These are phyloP conservation scores for Pantelozetes paolii DNA, from an alignment of 2,888 invertebrate genomes.

Conservation along the genomic window DNA sequence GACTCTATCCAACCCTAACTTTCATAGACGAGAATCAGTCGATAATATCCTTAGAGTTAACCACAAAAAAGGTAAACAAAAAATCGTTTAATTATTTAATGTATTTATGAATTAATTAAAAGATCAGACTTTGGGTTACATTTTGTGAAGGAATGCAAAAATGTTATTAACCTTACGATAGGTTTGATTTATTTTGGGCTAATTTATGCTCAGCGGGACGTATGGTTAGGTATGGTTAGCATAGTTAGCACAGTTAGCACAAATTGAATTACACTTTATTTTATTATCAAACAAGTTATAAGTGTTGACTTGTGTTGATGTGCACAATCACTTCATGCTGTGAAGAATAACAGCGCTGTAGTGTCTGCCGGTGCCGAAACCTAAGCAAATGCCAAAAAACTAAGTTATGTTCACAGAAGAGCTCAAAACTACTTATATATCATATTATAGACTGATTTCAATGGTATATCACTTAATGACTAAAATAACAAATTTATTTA, in stretches of 20 bases:
- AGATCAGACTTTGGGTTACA: background rate
- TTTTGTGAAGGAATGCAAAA: background rate
- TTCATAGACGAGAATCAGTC: constrained; percentile 34
- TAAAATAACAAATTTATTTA: background rate
- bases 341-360: background rate
- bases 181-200: constrained; percentile 33
- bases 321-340: constrained; percentile 13
- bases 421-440: background rate
- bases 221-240: constrained; percentile 1
- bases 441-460: background rate
- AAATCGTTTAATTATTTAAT: background rate
- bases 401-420: background rate
- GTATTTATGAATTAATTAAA: background rate
- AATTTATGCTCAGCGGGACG: constrained; percentile 31
- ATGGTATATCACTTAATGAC: background rate
- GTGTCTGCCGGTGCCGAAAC: background rate
- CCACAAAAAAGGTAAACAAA: constrained; percentile 44
- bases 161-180: constrained; percentile 26
- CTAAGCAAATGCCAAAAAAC: too few species aligned
- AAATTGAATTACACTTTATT: constrained; percentile 35
- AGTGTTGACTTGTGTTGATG: constrained; percentile 33
- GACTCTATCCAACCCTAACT: constrained; percentile 23
- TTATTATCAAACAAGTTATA: constrained; percentile 34
- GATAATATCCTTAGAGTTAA: constrained; percentile 28
- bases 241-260: background rate